Conservation (phyloP, 2,888 invertebrate species). For the Drosophila eohydei region DNA sequence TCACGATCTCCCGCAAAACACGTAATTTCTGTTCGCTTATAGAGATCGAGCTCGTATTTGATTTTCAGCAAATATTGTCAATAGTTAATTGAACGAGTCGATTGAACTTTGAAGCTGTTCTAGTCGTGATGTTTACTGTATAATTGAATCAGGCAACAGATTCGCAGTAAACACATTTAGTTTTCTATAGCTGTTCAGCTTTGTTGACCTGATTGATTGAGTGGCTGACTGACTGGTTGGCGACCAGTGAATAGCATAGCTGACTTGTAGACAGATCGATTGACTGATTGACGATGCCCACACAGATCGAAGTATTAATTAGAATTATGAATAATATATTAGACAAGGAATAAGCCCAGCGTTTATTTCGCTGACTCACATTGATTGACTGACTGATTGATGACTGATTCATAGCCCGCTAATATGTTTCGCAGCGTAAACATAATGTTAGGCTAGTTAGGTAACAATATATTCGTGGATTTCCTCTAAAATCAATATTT, state of each 20-base stretch:
- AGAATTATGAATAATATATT: neutral
- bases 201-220: neutral
- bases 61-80: slow-evolving; percentile 13
- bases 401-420: too few species aligned
- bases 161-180: neutral
- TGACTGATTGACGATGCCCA: neutral
- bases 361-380: too few species aligned
- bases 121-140: slow-evolving; percentile 9
- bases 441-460: too few species aligned
- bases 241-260: neutral
- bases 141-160: neutral
- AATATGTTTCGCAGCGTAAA: too few species aligned
- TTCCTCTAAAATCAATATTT: neutral
- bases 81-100: slow-evolving; percentile 10
- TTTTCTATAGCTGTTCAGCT: neutral
- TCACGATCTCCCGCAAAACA: slow-evolving; percentile 20
- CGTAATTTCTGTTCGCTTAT: slow-evolving; percentile 16
- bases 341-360: too few species aligned
- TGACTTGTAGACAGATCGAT: neutral
- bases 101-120: slow-evolving; percentile 8
- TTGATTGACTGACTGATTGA: neutral
- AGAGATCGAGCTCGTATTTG: slow-evolving; percentile 4
- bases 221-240: neutral
- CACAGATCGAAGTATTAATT: neutral
- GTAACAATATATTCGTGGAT: too few species aligned